phyloP scores from a whole-genome alignment of 2,797 vertebrate genomes.

The Sandelia bainsii region DNA sequence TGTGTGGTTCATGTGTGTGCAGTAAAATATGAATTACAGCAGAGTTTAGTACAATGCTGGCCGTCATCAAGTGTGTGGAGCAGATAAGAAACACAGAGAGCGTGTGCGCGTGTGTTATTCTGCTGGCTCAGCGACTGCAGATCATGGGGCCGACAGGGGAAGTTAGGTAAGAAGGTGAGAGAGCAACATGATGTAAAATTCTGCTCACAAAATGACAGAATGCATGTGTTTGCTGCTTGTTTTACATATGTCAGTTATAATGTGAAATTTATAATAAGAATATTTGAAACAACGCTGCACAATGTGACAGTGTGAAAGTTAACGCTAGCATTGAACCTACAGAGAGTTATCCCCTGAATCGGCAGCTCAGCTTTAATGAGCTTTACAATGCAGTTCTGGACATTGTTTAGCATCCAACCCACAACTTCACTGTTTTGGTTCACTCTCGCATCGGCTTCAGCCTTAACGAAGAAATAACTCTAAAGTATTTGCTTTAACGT shows the following conservation, averaged over 20 bases:
- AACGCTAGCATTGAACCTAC: background rate
- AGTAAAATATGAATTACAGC: conserved; percentile 26
- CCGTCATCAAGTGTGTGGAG: conserved; percentile 16
- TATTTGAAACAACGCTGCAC: no score
- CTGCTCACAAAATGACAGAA: background rate
- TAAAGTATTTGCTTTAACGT: no score
- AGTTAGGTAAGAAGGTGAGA: conserved; percentile 35
- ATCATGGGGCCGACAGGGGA: conserved; percentile 30
- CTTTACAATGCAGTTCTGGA: background rate
- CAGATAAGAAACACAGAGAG: conserved; percentile 10
- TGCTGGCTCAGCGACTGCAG: conserved; percentile 48
- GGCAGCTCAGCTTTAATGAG: background rate
- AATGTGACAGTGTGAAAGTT: background rate
- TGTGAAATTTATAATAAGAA: no score
- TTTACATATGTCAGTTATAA: no score
- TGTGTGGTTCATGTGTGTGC: background rate
- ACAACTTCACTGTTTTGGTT: background rate
- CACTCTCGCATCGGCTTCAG: background rate
- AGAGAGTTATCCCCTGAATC: no score
- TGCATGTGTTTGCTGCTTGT: background rate
- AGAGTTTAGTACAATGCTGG: conserved; percentile 30
- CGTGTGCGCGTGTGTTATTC: background rate
- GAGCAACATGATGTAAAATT: background rate
- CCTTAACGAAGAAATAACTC: no score
- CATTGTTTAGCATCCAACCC: background rate